A percentile compares a stretch with the other conserved stretches of the same genome.
Evolutionary conservation across 2,888 invertebrate species (phyloP).

Genomic region (Macrosoma leucophasiata): DNA sequence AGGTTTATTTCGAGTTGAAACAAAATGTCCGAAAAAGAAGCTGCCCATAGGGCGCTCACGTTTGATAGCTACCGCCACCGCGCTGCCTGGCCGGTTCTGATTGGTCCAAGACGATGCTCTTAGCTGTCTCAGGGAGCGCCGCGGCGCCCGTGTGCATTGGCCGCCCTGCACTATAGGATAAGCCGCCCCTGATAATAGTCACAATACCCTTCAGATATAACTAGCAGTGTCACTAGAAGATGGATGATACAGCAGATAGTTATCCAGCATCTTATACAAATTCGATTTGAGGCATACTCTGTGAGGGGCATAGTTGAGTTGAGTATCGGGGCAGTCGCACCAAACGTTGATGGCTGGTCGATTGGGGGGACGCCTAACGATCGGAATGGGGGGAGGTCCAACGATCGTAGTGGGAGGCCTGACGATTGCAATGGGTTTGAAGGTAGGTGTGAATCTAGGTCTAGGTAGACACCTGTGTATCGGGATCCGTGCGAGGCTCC

Average conservation of each 20-base stretch:
- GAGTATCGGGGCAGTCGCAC: slow-evolving; percentile 58
- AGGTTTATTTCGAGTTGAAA: no score
- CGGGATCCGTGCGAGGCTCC: slow-evolving; percentile 67
- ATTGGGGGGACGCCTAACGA: not conserved
- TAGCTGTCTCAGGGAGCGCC: no score
- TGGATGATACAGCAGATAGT: slow-evolving; percentile 57
- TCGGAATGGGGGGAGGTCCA: not conserved
- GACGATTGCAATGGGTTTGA: slow-evolving; percentile 1
- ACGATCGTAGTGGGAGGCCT: slow-evolving; percentile 5
- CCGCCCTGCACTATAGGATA: no score
- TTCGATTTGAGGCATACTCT: slow-evolving; percentile 52
- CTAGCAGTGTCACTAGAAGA: slow-evolving; percentile 53
- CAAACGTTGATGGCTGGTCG: slow-evolving; percentile 21
- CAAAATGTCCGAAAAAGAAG: no score
- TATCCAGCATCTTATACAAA: slow-evolving; percentile 43
- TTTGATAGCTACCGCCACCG: no score
- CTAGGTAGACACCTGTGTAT: slow-evolving; percentile 67
- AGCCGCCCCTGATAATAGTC: no score
- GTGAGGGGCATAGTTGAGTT: slow-evolving; percentile 54
- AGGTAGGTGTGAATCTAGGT: slow-evolving; percentile 24
- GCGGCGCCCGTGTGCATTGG: no score
- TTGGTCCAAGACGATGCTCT: no score
- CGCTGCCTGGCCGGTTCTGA: not conserved
- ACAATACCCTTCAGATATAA: slow-evolving; percentile 43
- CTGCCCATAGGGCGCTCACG: no score